Conservation (phyloP, 2,113 vertebrate genomes). For the Ptyas mucosa region DNA sequence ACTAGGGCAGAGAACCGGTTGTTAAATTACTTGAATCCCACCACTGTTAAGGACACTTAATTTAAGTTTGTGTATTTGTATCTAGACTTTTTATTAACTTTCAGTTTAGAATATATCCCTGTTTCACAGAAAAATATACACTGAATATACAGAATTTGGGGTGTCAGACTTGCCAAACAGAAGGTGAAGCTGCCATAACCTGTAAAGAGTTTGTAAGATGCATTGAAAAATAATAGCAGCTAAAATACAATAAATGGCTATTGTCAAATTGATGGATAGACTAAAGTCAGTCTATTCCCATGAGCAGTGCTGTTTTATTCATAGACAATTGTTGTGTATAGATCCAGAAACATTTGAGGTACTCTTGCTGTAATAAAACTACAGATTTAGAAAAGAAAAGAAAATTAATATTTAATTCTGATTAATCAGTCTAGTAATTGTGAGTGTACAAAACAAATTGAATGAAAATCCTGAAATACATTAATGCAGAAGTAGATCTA, state of each 20-base stretch:
- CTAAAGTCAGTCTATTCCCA: conserved; percentile 42
- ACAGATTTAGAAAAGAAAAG: background rate
- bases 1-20: too few species aligned
- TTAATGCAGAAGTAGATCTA: background rate
- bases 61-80: background rate
- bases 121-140: background rate
- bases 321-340: conserved; percentile 49
- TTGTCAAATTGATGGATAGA: conserved; percentile 54
- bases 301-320: conserved; percentile 36
- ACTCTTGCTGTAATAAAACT: conserved; percentile 12
- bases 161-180: background rate
- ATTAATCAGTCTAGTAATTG: conserved; percentile 2
- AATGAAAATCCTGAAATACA: background rate
- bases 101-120: conserved; percentile 8
- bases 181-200: conserved; percentile 32
- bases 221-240: background rate
- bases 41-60: background rate
- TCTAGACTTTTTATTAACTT: background rate
- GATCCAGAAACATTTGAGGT: conserved; percentile 32
- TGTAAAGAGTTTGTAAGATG: conserved; percentile 40
- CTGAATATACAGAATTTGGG: background rate
- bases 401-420: background rate
- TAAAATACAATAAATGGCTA: conserved; percentile 27
- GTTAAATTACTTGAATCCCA: too few species aligned
- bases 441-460: conserved; percentile 4